phyloP scores from a whole-genome alignment of 2,888 invertebrate genomes.

The Lasioglossum lativentre region DNA sequence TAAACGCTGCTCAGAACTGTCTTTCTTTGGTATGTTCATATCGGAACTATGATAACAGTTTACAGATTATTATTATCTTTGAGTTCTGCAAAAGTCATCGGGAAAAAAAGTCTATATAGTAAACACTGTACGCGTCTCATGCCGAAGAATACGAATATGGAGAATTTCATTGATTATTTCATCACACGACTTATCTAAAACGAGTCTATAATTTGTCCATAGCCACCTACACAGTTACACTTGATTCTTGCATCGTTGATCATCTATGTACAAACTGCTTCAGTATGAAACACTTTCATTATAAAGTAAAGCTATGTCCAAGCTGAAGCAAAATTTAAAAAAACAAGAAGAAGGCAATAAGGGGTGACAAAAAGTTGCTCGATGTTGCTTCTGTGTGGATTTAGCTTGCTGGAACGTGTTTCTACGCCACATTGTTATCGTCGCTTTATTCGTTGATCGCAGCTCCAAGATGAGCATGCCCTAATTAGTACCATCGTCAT shows the following conservation, averaged over 20 bases:
- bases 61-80: not conserved
- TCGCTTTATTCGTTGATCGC: not conserved
- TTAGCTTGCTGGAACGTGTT: too few species aligned
- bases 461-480: not conserved
- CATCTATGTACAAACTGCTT: too few species aligned
- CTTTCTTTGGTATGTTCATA: not conserved
- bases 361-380: not conserved
- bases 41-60: not conserved
- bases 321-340: not conserved
- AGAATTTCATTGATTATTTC: not conserved
- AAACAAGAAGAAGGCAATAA: not conserved
- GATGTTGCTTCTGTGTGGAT: not conserved
- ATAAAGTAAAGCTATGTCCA: not conserved
- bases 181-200: not conserved
- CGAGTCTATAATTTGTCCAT: not conserved
- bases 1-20: not conserved
- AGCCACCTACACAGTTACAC: too few species aligned
- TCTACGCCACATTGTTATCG: not conserved
- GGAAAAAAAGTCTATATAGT: not conserved
- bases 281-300: not conserved
- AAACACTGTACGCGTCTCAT: not conserved
- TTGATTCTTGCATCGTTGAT: too few species aligned
- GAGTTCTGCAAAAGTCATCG: not conserved
- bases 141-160: too few species aligned
- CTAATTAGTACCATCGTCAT: conserved; percentile 28